Evolutionary conservation across 2,888 invertebrate genomes (phyloP).

Genomic region (Dicranocentrus wangi): DNA sequence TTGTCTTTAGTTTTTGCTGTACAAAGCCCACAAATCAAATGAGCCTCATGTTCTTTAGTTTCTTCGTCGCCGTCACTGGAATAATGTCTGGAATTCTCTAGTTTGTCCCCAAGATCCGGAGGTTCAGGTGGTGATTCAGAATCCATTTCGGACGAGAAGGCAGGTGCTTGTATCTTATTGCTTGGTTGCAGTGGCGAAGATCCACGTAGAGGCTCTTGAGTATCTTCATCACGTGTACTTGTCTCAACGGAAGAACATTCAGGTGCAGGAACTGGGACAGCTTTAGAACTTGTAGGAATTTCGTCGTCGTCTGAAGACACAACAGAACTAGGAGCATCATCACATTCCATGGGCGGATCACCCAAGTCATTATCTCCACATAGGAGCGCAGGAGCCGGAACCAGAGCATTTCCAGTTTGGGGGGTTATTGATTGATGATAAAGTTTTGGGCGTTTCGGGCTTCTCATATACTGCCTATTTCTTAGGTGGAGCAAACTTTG

Average conservation of each 20-base stretch:
- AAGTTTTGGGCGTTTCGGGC: constrained; percentile 38
- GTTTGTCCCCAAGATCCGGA: not conserved
- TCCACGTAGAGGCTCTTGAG: constrained; percentile 26
- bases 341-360: constrained; percentile 41
- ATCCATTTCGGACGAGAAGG: not conserved
- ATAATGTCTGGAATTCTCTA: not conserved
- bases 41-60: constrained; percentile 1
- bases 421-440: not conserved
- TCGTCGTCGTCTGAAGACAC: constrained; percentile 35
- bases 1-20: constrained; percentile 13
- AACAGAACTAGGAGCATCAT: constrained; percentile 35
- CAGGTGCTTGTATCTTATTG: not conserved
- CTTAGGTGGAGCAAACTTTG: constrained; percentile 26
- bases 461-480: constrained; percentile 22
- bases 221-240: constrained; percentile 22
- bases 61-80: constrained; percentile 13
- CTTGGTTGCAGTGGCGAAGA: constrained; percentile 5
- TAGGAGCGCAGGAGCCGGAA: constrained; percentile 16
- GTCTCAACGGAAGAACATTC: constrained; percentile 25
- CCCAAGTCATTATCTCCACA: constrained; percentile 18
- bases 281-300: not conserved
- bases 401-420: not conserved
- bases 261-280: not conserved
- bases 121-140: not conserved
- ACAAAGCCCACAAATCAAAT: constrained; percentile 39